Base-by-base conservation (phyloP, 2,888 invertebrate genomes). In the Bimastos eiseni region DNA sequence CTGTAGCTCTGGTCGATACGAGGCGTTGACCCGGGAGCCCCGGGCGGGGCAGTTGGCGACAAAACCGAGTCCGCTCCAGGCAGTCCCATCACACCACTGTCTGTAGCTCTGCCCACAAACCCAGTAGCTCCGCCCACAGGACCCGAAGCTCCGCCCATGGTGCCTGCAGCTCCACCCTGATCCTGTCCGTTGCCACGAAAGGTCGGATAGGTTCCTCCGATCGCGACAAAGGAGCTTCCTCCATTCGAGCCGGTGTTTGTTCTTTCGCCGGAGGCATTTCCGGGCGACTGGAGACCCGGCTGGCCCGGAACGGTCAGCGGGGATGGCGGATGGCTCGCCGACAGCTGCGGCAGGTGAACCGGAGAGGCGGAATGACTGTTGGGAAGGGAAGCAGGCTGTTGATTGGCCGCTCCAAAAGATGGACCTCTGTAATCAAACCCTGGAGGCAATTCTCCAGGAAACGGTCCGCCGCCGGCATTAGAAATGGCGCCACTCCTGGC, bases 321-420 rank as follows among this genome's bases (percentile, higher is more conserved):
- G 93, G 94, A 88, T 89, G 92, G 90, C 91, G 94, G 93, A 33
- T 93, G 89, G 90, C 94, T 91, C 93, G 94, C 89, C 89, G 92
- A 86, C 34, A 90, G 89, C 34, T 49, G 84, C 21, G 49, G 83
- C 11, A 70, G 86, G 37, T 91, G 92, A 34, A 92, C 49, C 1
- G 92, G 92, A 11, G 92, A 92, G 19, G 37, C 89, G 21, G 92
- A 88, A 34, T 92, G 92, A 88, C 92, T 92, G 91, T 37, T 83
- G 1, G 92, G 92, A 37, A 91, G 88, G 19, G 92, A 92, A 15
- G 90, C 91, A 83, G 90, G 36, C n/a, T 89, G 89, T 8, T 36
- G 33, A 4, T 84, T 89, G 90, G 33, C 44, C 86, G 88, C 5
- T 90, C 91, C n/a, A 90, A 34, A 41, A 70, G 89, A 70, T 89